Evolutionary conservation across 2,888 invertebrate species (phyloP).

Genomic region (Parapristionchus giblindavisi): DNA sequence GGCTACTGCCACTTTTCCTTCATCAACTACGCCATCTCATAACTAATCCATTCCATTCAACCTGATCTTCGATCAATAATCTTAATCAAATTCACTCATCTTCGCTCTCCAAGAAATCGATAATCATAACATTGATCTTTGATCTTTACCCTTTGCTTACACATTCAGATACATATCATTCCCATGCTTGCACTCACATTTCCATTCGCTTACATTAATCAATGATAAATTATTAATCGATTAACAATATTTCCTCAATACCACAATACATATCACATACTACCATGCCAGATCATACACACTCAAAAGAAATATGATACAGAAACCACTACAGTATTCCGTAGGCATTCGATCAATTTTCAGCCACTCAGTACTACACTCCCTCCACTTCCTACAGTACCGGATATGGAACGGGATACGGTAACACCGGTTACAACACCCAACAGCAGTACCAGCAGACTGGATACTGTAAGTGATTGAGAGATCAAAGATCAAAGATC

Average conservation of each 20-base stretch:
- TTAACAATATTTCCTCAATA: conserved; percentile 16
- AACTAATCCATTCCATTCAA: neutral
- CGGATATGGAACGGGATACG: neutral
- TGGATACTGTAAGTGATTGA: conserved; percentile 15
- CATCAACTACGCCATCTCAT: neutral
- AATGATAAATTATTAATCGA: conserved; percentile 14
- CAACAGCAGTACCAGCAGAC: conserved; percentile 27
- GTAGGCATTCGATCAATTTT: neutral
- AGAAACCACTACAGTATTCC: conserved; percentile 6
- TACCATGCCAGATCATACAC: neutral
- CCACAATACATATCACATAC: conserved; percentile 9
- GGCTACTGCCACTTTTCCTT: conserved; percentile 8
- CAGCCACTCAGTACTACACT: conserved; percentile 36
- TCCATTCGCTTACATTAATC: neutral
- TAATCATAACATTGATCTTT: too few species aligned
- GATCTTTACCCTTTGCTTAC: too few species aligned
- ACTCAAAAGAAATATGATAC: neutral
- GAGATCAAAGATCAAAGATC: too few species aligned
- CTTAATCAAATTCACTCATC: too few species aligned
- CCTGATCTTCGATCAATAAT: neutral
- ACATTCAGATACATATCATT: too few species aligned
- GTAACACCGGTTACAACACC: conserved; percentile 22
- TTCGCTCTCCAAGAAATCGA: too few species aligned
- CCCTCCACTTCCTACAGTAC: conserved; percentile 31
- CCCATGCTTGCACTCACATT: conserved; percentile 12